Percentiles rank a stretch among this genome's conserved stretches.
Evolutionary conservation across 1,140 invertebrate species (phyloP).

Genomic region (Drosophila jambulina): DNA sequence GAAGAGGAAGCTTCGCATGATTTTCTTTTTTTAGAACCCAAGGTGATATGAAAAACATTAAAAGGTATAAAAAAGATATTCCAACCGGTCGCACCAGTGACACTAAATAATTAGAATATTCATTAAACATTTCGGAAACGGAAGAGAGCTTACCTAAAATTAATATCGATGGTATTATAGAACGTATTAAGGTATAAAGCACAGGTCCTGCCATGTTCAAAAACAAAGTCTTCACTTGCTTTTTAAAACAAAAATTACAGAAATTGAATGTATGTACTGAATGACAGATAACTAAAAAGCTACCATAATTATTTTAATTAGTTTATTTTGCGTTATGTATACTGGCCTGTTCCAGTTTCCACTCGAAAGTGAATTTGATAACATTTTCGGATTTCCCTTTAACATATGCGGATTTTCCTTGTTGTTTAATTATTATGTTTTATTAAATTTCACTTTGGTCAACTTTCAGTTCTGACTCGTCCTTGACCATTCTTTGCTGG

Average conservation of each 20-base stretch:
- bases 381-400: too few relatives aligned
- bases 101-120: conserved; percentile 22
- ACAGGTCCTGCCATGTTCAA: neutral
- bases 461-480: too few relatives aligned
- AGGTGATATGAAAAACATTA: conserved; percentile 57
- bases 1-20: neutral
- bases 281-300: neutral
- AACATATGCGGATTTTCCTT: too few relatives aligned
- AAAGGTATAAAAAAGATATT: conserved; percentile 51
- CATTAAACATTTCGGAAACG: neutral
- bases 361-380: too few relatives aligned
- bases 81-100: conserved; percentile 47
- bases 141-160: neutral
- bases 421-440: too few relatives aligned
- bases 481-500: too few relatives aligned
- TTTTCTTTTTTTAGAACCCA: conserved; percentile 51
- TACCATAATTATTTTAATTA: neutral
- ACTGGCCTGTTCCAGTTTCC: too few relatives aligned
- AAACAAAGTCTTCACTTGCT: neutral
- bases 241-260: neutral
- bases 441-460: too few relatives aligned
- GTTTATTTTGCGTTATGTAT: too few relatives aligned
- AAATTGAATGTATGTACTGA: too few relatives aligned
- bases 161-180: conserved; percentile 3
- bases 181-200: neutral